A percentile compares a stretch with the other conserved stretches of the same genome.
These are phyloP conservation scores for Phasia obesa DNA, from an alignment of 2,888 invertebrate species.

Conservation along the genomic window DNA sequence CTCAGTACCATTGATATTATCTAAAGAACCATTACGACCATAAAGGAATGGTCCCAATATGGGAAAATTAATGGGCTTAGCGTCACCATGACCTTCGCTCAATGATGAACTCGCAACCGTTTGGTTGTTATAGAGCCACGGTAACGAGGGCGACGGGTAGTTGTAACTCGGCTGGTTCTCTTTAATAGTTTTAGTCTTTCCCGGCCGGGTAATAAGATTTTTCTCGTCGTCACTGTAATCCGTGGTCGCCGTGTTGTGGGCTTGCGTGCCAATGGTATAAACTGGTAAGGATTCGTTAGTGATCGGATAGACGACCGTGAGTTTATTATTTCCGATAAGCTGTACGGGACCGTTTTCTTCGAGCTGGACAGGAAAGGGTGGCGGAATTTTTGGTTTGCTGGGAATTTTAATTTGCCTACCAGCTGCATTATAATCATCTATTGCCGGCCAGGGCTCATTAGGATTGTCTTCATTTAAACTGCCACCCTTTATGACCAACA, in stretches of 20 bases:
- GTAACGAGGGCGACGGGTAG: conserved; percentile 86
- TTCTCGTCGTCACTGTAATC: conserved; percentile 78
- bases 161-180: conserved; percentile 82
- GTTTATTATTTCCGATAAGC: conserved; percentile 90
- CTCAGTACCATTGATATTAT: conserved; percentile 85
- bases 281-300: conserved; percentile 88
- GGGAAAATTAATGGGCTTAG: conserved; percentile 74
- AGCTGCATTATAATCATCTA: conserved; percentile 92
- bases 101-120: conserved; percentile 76
- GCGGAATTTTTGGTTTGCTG: conserved; percentile 91
- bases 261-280: conserved; percentile 83
- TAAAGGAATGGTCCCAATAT: conserved; percentile 79
- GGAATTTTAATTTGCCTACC: conserved; percentile 93
- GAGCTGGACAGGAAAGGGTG: conserved; percentile 96
- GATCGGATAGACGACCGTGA: conserved; percentile 84
- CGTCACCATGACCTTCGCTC: conserved; percentile 53
- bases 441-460: conserved; percentile 88
- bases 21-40: conserved; percentile 82
- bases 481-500: conserved; percentile 92
- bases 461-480: conserved; percentile 83
- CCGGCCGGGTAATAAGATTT: conserved; percentile 86
- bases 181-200: conserved; percentile 81
- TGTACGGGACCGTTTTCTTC: conserved; percentile 92
- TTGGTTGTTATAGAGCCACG: conserved; percentile 83
- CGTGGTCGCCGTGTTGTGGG: conserved; percentile 76